Base-by-base conservation (phyloP, 2,888 invertebrate species). In the Argynnis bischoffii region DNA sequence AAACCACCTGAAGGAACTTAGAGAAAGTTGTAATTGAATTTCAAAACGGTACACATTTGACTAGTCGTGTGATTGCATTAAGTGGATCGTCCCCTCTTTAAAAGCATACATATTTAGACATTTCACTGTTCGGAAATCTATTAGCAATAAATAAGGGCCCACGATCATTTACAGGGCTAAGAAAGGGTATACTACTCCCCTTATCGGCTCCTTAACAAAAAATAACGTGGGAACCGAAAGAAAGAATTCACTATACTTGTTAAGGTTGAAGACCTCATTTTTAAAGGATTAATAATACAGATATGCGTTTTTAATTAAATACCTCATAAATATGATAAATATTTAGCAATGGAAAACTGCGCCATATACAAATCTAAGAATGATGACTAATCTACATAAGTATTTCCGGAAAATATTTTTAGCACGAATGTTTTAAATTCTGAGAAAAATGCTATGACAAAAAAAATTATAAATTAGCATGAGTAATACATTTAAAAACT, bases 161-260 rank as follows among this genome's bases (percentile, higher is more conserved):
- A 83, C 87, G 84, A 86, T 86, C 87, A 85, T 85, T 87, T 84
- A 82, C 83, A 83, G 82, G 82, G 82, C 85, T 84, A 85, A 88
- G 87, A 89, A 91, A 91, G 91, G 92, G 91, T 90, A 88, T 82
- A 84, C 84, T 82, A 85, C 86, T 89, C 90, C 91, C 90, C 89
- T 91, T 90, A 92, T 90, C 90, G 87, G 79, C 81, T 84, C 81
- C 82, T 83, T 82, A 80, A 90, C 87, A 90, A 90, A 90, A 90
- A 90, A 87, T 84, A 89, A 86, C 90, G 92, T 92, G 92, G 90
- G 92, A 92, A 92, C 86, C 81, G 74, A 87, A 81, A 81, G 77
- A 83, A 88, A 88, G 88, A 89, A 90, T 86, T 81, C 83, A 83
- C 79, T 79, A 79, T 79, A 78, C 80, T 79, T 82, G 83, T 84